These are phyloP conservation scores for Neoarius graeffei DNA, from an alignment of 2,113 vertebrate genomes.

Conservation along the genomic window DNA sequence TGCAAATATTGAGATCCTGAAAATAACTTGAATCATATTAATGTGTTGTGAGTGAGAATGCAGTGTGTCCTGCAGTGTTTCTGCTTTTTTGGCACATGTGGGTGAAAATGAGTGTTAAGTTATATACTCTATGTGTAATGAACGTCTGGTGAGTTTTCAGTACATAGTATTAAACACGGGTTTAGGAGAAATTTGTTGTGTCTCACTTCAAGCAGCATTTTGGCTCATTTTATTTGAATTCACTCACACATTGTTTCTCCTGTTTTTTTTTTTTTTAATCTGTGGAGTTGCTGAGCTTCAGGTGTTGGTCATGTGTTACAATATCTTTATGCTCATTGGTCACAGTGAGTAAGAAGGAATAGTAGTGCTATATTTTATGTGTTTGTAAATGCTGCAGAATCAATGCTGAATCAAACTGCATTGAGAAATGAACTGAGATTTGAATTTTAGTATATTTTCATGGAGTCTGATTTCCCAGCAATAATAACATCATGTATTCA, in stretches of 20 bases:
- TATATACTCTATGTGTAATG: neutral
- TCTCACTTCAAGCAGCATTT: neutral
- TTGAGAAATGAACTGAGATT: neutral
- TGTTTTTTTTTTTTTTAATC: neutral
- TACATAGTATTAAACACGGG: neutral
- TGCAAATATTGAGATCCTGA: too few species aligned
- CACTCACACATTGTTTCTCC: too few species aligned
- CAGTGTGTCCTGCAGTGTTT: too few species aligned
- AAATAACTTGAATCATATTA: too few species aligned
- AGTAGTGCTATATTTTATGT: neutral
- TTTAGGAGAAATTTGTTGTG: neutral
- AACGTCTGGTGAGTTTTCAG: neutral
- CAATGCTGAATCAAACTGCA: too few species aligned
- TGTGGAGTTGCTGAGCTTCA: neutral
- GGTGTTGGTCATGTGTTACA: too few species aligned
- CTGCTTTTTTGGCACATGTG: too few species aligned
- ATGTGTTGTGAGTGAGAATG: too few species aligned
- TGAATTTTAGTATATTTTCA: neutral
- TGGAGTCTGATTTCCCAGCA: neutral
- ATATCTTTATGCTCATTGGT: neutral
- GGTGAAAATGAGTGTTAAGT: too few species aligned
- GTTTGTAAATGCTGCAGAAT: too few species aligned
- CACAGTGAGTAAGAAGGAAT: neutral
- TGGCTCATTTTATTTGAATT: too few species aligned
- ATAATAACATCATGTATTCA: neutral